phyloP scores from a whole-genome alignment of 2,888 invertebrate species.

The Steinernema hermaphroditum region DNA sequence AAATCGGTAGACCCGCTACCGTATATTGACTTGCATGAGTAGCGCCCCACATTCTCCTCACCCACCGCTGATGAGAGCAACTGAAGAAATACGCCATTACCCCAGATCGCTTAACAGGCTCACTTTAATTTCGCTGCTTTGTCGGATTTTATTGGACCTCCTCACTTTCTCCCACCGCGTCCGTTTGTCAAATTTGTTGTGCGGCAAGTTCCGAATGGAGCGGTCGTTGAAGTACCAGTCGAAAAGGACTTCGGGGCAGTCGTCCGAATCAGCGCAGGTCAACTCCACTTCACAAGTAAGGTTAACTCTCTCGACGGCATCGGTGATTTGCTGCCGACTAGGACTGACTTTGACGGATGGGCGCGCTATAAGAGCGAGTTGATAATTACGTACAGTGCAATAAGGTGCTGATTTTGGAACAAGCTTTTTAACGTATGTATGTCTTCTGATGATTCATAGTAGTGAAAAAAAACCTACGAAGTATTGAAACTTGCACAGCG shows the following conservation, averaged over 20 bases:
- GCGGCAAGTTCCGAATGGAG: slow-evolving; percentile 34
- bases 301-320: slow-evolving; percentile 5
- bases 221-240: slow-evolving; percentile 59
- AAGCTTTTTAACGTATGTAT: background rate
- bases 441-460: too few relatives aligned
- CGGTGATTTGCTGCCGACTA: slow-evolving; percentile 13
- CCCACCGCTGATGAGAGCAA: background rate
- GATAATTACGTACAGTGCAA: background rate
- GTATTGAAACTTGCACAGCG: slow-evolving; percentile 35
- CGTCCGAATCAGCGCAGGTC: slow-evolving; percentile 40
- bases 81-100: too few relatives aligned
- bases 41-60: slow-evolving; percentile 47
- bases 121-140: slow-evolving; percentile 20
- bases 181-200: slow-evolving; percentile 17
- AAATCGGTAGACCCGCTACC: slow-evolving; percentile 45
- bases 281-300: slow-evolving; percentile 52
- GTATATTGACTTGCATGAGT: slow-evolving; percentile 57
- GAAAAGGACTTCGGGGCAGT: slow-evolving; percentile 59
- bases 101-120: too few relatives aligned
- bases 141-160: slow-evolving; percentile 16
- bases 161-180: slow-evolving; percentile 22
- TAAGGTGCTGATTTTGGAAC: background rate
- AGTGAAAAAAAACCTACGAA: slow-evolving; percentile 20
- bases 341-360: slow-evolving; percentile 17
- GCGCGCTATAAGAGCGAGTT: background rate